These are phyloP conservation scores for Sebastes steindachneri DNA, from an alignment of 2,797 vertebrate genomes.

Conservation along the genomic window DNA sequence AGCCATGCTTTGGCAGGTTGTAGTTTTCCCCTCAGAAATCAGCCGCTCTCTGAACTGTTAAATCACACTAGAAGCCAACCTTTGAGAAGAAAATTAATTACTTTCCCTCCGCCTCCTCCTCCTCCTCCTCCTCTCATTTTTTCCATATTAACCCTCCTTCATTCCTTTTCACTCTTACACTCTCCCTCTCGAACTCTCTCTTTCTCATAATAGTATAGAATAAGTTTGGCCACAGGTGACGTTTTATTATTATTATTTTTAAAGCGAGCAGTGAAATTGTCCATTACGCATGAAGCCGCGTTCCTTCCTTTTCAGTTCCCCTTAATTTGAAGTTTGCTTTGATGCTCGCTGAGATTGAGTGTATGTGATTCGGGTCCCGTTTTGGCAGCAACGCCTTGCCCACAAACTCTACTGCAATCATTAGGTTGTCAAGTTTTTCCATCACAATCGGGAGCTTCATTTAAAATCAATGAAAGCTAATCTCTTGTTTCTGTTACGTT, in stretches of 20 bases:
- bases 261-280: conserved; percentile 13
- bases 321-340: conserved; percentile 20
- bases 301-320: not conserved
- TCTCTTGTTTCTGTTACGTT: not conserved
- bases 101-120: conserved; percentile 65
- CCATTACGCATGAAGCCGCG: not conserved
- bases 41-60: conserved; percentile 83
- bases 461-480: conserved; percentile 43
- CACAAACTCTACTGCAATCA: conserved; percentile 30
- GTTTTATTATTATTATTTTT: not conserved
- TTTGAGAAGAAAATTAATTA: conserved; percentile 85
- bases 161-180: conserved; percentile 21
- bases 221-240: conserved; percentile 35
- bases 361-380: conserved; percentile 1
- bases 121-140: conserved; percentile 37
- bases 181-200: not conserved
- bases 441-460: conserved; percentile 6
- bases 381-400: conserved; percentile 8
- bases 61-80: conserved; percentile 80
- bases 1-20: conserved; percentile 68
- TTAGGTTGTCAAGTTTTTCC: conserved; percentile 36
- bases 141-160: conserved; percentile 52
- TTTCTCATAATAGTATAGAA: not conserved
- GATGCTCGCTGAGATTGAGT: not conserved
- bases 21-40: conserved; percentile 81